Conservation (phyloP, 1,140 invertebrate species). For the Leptinotarsa texana region DNA sequence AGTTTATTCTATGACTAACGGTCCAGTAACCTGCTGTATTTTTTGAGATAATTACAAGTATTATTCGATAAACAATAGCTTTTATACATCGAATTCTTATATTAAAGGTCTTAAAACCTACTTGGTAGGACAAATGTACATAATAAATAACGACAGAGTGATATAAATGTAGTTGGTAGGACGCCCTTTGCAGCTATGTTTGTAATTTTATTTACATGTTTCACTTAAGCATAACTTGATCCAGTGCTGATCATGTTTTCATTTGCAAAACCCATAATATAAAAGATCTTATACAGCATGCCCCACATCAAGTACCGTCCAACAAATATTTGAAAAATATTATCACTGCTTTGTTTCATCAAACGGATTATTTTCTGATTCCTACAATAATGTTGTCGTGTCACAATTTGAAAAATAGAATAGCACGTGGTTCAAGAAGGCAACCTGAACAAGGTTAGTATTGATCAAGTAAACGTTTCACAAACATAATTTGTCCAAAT, state of each 20-base stretch:
- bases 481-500: too few species aligned
- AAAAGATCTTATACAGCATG: too few species aligned
- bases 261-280: conserved; percentile 13
- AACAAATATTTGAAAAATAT: too few species aligned
- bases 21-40: conserved; percentile 31
- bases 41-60: conserved; percentile 25
- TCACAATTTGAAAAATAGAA: too few species aligned
- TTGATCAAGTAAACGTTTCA: too few species aligned
- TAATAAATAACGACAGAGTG: conserved; percentile 29
- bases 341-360: too few species aligned
- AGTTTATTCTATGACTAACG: conserved; percentile 26
- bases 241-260: conserved; percentile 1
- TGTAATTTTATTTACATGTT: conserved; percentile 19
- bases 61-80: conserved; percentile 23
- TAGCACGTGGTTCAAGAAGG: too few species aligned
- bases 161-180: conserved; percentile 15
- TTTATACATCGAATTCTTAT: conserved; percentile 26
- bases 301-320: too few species aligned
- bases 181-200: conserved; percentile 3
- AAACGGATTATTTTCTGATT: too few species aligned
- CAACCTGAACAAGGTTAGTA: too few species aligned
- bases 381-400: too few species aligned
- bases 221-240: conserved; percentile 22
- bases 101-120: conserved; percentile 2
- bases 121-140: conserved; percentile 32